Conservation (phyloP, 2,113 vertebrate species). For the Chloroceryle aenea region DNA sequence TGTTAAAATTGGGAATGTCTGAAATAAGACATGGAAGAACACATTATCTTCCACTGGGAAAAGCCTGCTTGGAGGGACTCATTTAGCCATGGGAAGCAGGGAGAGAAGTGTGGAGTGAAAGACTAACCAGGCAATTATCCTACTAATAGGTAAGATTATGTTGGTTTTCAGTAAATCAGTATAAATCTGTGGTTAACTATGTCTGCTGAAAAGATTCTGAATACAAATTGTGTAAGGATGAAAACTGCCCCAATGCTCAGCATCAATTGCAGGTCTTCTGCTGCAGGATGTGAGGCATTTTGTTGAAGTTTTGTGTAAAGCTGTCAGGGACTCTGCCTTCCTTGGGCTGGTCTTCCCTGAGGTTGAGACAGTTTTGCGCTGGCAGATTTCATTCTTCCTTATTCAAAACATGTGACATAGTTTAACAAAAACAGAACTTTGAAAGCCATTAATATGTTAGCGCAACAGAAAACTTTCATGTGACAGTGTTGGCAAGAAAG, state of each 20-base stretch:
- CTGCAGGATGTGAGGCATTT: neutral
- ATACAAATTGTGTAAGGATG: neutral
- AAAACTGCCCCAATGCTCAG: neutral
- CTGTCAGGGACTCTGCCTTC: neutral
- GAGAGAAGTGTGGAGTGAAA: neutral
- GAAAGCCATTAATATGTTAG: neutral
- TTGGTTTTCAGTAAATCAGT: neutral
- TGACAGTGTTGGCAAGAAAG: neutral
- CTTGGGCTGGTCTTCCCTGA: neutral
- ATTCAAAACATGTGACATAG: neutral
- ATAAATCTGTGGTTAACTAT: neutral
- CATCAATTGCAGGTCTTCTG: fast-evolving
- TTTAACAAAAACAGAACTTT: neutral
- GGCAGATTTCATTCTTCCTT: neutral
- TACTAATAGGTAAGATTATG: neutral
- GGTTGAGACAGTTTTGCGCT: neutral
- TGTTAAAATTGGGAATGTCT: neutral
- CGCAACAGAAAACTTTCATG: neutral
- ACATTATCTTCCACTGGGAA: neutral
- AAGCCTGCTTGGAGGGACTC: neutral
- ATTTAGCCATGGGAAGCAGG: neutral
- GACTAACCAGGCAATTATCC: neutral
- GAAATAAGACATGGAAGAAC: neutral
- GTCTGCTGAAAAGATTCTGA: neutral
- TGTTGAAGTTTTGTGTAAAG: neutral